Conservation (phyloP, 2,797 vertebrate species). For the Anguilla pacifica region DNA sequence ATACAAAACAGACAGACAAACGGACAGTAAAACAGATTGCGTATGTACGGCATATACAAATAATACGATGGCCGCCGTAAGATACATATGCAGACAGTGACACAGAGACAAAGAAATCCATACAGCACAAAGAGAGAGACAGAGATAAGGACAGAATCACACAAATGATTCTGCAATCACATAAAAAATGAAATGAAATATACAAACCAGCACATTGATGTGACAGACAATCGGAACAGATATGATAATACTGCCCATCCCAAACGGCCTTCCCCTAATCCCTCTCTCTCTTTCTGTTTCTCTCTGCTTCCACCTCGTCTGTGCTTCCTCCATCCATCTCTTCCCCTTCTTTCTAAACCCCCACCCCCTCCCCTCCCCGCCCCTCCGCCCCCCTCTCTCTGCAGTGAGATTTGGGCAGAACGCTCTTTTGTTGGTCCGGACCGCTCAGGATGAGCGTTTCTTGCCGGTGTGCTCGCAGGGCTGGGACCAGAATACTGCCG, state of each 20-base stretch:
- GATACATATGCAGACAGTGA: constrained; percentile 7
- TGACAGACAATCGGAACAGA: no score
- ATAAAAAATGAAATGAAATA: no score
- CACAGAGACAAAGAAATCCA: neutral
- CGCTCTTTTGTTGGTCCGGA: constrained; percentile 74
- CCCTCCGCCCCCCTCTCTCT: neutral
- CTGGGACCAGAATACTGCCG: constrained; percentile 70
- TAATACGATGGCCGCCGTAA: no score
- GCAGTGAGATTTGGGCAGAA: constrained; percentile 77
- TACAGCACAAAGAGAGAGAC: neutral
- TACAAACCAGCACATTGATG: no score
- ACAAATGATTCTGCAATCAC: constrained; percentile 11
- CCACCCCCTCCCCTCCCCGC: neutral
- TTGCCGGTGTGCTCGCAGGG: constrained; percentile 79
- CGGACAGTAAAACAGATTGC: no score
- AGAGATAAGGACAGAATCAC: neutral
- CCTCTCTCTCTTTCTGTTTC: neutral
- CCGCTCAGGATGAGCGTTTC: constrained; percentile 70
- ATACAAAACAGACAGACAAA: no score
- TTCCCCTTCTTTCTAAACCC: neutral
- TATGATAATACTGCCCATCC: no score
- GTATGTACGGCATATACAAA: no score
- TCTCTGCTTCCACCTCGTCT: neutral
- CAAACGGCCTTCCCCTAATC: neutral
- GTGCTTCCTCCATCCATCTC: neutral